Evolutionary conservation across 1,140 invertebrate species (phyloP), one percentile per base, ranked within the genome.

Genomic region (Psix sp.): DNA sequence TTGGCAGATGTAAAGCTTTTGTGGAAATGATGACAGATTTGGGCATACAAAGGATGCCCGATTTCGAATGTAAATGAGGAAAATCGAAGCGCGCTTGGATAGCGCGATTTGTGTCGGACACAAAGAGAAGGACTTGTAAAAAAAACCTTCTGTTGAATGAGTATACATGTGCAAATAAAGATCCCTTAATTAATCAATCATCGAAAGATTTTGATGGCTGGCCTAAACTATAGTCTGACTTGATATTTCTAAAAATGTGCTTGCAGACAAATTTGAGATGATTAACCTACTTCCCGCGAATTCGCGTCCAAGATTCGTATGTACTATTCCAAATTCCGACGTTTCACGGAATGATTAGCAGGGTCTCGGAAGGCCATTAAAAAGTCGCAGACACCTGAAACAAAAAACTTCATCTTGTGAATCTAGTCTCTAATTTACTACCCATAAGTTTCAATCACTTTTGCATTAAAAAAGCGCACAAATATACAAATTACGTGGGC

Each of bases 391-490:
- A 71, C 57, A 57, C 51, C 45, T 57, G 45, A 57, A 39, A 63
- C 57, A 56, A 71, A 63, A 63, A 71, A 57, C 36, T 29, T 59
- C 43, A 42, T 39, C 56, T 38, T 14, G 45, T 35, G 56, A 62
- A 63, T 71, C 67, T 36, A 63, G 56, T 43, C 43, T 16, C 49
- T 63, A 71, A 71, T 71, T 71, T 71, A 63, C 48, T 43, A 24
- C 18, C 67, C 57, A 62, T 62, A 71, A 62, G 57, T 71, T 71
- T 71, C 67, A 71, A 71, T 71, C 67, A 40, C 36, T 20, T 24
- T 24, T 21, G 51, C 67, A 49, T 62, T 49, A 71, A 71, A 62
- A 43, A 62, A 62, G 17, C 36, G 9, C 36, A 56, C 49, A 38
- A 71, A 62, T 71, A 71, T 60, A 62, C 67, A 71, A 71, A 71